Base-by-base conservation (phyloP, 2,888 invertebrate genomes). In the Strigamia maritima region DNA sequence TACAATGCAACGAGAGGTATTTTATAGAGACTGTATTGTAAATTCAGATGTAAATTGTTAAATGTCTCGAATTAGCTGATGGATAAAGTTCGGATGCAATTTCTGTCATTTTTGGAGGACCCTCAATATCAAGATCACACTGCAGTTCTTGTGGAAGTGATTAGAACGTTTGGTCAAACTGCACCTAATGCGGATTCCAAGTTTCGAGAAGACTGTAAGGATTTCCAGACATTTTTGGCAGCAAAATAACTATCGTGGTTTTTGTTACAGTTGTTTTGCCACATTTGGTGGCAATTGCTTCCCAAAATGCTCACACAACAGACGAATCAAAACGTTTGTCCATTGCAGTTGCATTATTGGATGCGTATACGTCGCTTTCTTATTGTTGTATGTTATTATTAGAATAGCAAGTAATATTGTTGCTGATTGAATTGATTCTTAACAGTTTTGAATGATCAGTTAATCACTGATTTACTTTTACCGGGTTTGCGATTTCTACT, bases 141-240 rank as follows among this genome's bases (percentile, higher is more conserved):
- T 82, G 84, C 86, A 8, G 84, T 91, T 75, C 87, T 89, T 76
- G 85, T 90, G 79, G 89, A 90, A 81, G 85, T 92, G 22, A 89
- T 91, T 22, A 86, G 88, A 19, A 90, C 90, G 0, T 87, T 92
- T 81, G 90, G 90, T 6, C 86, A 88, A 79, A 88, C 91, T 81
- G 90, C 89, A 22, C 89, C 90, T 19, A 88, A 88, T 83, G 89
- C 90, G 81, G 90, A 89, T 81, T 85, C 87, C 22, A 86, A 87
- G 80, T 90, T 90, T 83, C 85, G 90, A 80, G 90, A 91, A 84
- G 90, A 91, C 85, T 90, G 90, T 90, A 85, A 85, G 87, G 85
- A 82, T 82, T 79, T 22, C 8, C 6, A 35, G 10, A 35, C 35
- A 6, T 35, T 35, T 35, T 35, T 8, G 6, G n/a, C n/a, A 26